phyloP scores from a whole-genome alignment of 2,888 invertebrate genomes.

The Sturmia bella region DNA sequence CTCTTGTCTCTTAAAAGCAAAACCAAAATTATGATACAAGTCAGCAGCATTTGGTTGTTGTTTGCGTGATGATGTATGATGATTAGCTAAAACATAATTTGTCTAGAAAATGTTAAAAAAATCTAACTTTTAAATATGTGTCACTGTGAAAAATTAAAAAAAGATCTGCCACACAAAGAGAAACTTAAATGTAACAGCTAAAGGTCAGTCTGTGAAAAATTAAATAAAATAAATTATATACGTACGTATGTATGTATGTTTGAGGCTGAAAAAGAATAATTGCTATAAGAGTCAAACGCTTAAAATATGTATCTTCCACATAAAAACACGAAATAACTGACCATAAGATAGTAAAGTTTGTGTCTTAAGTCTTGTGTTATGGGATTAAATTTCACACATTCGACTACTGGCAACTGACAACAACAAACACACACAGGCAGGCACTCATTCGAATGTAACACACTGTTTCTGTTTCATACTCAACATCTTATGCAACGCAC shows the following conservation, averaged over 20 bases:
- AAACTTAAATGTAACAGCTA: constrained; percentile 54
- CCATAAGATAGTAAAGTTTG: constrained; percentile 27
- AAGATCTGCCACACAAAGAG: constrained; percentile 25
- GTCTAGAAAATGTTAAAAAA: constrained; percentile 29
- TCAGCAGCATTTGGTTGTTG: not conserved
- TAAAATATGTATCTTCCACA: not conserved
- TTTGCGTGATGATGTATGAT: constrained; percentile 34
- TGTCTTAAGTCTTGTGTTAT: constrained; percentile 55
- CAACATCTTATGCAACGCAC: constrained; percentile 54
- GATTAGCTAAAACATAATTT: constrained; percentile 52
- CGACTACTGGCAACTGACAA: not conserved
- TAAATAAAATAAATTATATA: no score
- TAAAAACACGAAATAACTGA: constrained; percentile 8
- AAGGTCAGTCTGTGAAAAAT: constrained; percentile 59
- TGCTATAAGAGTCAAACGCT: not conserved
- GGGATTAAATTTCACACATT: constrained; percentile 41
- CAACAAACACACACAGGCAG: not conserved
- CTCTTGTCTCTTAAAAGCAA: constrained; percentile 20
- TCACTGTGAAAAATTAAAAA: constrained; percentile 48
- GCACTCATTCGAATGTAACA: not conserved
- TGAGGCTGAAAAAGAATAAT: constrained; percentile 41
- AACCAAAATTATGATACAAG: constrained; percentile 5
- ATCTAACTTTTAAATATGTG: constrained; percentile 55
- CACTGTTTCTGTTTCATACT: constrained; percentile 17
- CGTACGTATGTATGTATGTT: no score